phyloP scores from a whole-genome alignment of 2,797 vertebrate species.

The Myotis pilosus region DNA sequence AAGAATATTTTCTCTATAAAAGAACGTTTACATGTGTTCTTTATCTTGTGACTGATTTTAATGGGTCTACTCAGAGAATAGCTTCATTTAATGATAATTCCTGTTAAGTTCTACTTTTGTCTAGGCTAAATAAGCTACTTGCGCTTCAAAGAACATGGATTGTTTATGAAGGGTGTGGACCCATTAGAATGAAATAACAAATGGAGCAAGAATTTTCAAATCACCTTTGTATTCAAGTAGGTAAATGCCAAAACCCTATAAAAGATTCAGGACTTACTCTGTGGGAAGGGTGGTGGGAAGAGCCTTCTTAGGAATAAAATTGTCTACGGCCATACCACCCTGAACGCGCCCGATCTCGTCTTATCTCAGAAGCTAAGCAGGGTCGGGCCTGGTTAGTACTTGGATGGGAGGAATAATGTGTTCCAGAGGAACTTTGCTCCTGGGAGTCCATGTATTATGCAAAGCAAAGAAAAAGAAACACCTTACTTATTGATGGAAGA shows the following conservation, averaged over 20 bases:
- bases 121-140: neutral
- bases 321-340: too few relatives aligned
- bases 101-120: neutral
- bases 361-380: too few relatives aligned
- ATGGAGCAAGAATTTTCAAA: neutral
- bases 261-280: neutral
- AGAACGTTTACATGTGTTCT: neutral
- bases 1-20: neutral
- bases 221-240: slow-evolving; percentile 1
- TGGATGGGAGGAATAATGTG: neutral
- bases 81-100: neutral
- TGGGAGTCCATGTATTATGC: neutral
- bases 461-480: neutral
- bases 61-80: neutral
- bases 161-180: neutral
- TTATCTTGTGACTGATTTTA: slow-evolving; percentile 4
- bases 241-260: neutral
- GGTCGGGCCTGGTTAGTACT: too few relatives aligned
- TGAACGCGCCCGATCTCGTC: too few relatives aligned
- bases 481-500: neutral
- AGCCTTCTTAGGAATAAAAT: neutral
- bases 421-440: neutral
- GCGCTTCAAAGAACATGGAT: neutral
- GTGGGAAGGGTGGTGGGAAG: neutral
- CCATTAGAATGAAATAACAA: neutral